Evolutionary conservation across 92 coral and sea anemone genomes (phyloP).

Genomic region (Palythoa grandis): DNA sequence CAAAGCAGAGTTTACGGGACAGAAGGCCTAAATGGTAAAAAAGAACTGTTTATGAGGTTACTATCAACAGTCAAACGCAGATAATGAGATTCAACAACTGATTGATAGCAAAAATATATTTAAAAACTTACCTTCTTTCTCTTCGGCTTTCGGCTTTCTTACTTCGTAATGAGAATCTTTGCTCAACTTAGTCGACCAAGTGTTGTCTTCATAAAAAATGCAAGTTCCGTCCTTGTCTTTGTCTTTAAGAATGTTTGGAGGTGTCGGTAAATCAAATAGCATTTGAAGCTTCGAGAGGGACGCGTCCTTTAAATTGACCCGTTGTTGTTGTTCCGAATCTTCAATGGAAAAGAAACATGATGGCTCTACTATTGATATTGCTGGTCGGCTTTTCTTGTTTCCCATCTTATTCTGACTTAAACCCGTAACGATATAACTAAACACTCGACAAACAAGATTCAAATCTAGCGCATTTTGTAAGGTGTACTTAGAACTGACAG

Average conservation of each 20-base stretch:
- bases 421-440: too few relatives aligned
- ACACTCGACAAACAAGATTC: not conserved
- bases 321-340: not conserved
- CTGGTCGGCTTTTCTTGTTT: too few relatives aligned
- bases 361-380: not conserved
- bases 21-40: too few relatives aligned
- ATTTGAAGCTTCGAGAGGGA: not conserved
- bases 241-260: not conserved
- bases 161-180: not conserved
- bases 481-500: too few relatives aligned
- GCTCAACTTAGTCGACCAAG: not conserved
- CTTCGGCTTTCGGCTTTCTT: not conserved
- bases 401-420: too few relatives aligned
- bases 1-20: too few relatives aligned
- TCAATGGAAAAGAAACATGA: not conserved
- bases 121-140: too few relatives aligned
- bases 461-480: too few relatives aligned
- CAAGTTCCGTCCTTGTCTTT: not conserved
- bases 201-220: not conserved
- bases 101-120: too few relatives aligned
- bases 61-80: too few relatives aligned
- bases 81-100: too few relatives aligned
- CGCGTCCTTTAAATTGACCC: not conserved
- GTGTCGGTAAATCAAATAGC: not conserved
- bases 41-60: too few relatives aligned